Percentiles rank a stretch among this genome's conserved stretches.
These are phyloP conservation scores for Caenorhabditis elegans DNA, from an alignment of 1,140 invertebrate species.

Conservation along the genomic window WBcel235 BX284603.4:10246001-10246500, in stretches of 20 bases:
- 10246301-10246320: background rate
- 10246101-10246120: too few species aligned
- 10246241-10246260: too few species aligned
- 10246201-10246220: too few species aligned
- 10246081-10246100: too few species aligned
- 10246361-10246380: conserved; percentile 7
- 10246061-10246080: too few species aligned
- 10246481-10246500: background rate
- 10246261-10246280: background rate
- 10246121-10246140: too few species aligned
- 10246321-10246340: background rate
- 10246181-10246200: too few species aligned
- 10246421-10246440: background rate
- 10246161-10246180: too few species aligned
- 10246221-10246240: too few species aligned
- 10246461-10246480: too few species aligned
- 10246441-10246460: too few species aligned
- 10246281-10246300: background rate
- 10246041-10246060: conserved; percentile 25
- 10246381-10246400: background rate
- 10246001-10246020: conserved; percentile 5
- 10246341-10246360: background rate
- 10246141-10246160: too few species aligned
- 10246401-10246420: background rate
- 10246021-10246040: background rate